phyloP scores from a whole-genome alignment of 2,797 vertebrate species.

The Cryptoprocta ferox region DNA sequence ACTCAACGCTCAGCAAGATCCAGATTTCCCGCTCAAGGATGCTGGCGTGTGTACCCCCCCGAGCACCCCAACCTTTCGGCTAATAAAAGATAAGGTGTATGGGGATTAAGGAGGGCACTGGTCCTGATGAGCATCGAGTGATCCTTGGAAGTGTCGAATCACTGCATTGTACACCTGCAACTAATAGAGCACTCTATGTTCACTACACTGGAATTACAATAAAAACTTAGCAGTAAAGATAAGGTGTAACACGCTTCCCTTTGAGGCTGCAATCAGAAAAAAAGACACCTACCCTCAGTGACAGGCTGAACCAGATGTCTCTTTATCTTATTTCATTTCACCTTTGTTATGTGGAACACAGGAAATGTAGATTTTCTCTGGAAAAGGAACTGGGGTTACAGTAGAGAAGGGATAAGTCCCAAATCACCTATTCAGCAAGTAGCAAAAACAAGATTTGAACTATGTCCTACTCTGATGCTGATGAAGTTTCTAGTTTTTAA shows the following conservation, averaged over 20 bases:
- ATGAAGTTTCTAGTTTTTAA: not conserved
- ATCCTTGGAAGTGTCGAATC: too few species aligned
- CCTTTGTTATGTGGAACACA: not conserved
- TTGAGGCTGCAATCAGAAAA: not conserved
- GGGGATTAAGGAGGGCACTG: too few species aligned
- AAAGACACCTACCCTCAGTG: not conserved
- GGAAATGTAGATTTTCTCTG: not conserved
- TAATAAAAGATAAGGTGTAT: not conserved
- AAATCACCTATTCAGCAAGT: not conserved
- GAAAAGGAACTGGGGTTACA: not conserved
- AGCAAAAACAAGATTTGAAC: not conserved
- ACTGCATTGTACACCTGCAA: too few species aligned
- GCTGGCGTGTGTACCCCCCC: not conserved
- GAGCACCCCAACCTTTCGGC: not conserved
- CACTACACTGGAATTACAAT: too few species aligned
- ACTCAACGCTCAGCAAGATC: not conserved
- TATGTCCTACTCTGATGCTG: not conserved
- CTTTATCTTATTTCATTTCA: not conserved
- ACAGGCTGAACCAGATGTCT: not conserved
- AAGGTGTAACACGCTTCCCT: not conserved
- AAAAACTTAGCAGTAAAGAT: not conserved
- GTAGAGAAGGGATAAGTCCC: not conserved
- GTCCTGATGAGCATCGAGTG: too few species aligned
- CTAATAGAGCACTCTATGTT: too few species aligned
- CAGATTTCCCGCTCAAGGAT: not conserved